A percentile compares a stretch with the other conserved stretches of the same genome.
Conservation (phyloP, 1,140 invertebrate genomes). For the Proctacanthus coquilletti region DNA sequence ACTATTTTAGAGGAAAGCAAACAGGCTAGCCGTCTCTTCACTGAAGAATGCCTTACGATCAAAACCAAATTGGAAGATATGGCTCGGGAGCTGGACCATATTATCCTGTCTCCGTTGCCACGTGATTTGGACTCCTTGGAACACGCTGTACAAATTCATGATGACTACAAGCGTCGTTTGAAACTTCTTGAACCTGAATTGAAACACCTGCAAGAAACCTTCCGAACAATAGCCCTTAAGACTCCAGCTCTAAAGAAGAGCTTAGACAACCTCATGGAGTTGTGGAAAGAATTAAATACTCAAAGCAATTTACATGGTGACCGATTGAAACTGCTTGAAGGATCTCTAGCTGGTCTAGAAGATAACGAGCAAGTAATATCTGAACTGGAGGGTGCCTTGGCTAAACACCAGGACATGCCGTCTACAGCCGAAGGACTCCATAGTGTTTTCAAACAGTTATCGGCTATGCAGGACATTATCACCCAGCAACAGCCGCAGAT, state of each 20-base stretch:
- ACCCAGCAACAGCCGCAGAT: conserved; percentile 72
- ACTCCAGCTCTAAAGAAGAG: conserved; percentile 81
- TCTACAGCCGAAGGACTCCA: conserved; percentile 62
- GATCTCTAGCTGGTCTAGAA: conserved; percentile 73
- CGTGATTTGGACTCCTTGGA: conserved; percentile 74
- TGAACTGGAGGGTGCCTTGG: conserved; percentile 81
- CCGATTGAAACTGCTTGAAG: conserved; percentile 75
- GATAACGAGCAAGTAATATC: conserved; percentile 77
- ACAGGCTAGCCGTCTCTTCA: conserved; percentile 71
- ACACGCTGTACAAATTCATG: conserved; percentile 74
- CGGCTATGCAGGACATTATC: conserved; percentile 57
- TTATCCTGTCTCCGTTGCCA: conserved; percentile 64
- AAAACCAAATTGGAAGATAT: conserved; percentile 69
- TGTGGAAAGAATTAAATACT: conserved; percentile 60
- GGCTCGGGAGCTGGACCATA: conserved; percentile 64
- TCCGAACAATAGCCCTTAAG: conserved; percentile 66
- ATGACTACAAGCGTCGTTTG: conserved; percentile 65
- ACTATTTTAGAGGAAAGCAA: conserved; percentile 62
- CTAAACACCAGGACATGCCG: conserved; percentile 67
- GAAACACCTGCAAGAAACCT: conserved; percentile 66
- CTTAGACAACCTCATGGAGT: conserved; percentile 69
- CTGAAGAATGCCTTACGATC: conserved; percentile 65
- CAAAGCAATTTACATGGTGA: conserved; percentile 28
- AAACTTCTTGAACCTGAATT: conserved; percentile 61
- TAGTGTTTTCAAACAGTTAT: conserved; percentile 34